Conservation (phyloP, 2,888 invertebrate species). For the Scaptomyza caliginosa region DNA sequence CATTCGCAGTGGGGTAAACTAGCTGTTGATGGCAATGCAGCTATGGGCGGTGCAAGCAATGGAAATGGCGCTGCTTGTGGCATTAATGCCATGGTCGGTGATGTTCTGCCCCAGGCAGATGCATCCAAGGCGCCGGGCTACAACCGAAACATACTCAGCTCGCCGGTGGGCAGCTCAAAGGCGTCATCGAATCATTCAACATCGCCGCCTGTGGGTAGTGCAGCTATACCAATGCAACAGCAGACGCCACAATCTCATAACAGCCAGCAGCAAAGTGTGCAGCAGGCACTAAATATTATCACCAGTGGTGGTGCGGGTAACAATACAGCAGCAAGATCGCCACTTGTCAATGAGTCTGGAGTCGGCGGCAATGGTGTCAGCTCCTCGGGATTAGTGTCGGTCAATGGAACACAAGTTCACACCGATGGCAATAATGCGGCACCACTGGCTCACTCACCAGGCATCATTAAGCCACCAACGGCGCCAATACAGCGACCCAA, state of each 20-base stretch:
- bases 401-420: conserved; percentile 52
- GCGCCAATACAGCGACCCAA: conserved; percentile 81
- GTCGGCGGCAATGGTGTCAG: conserved; percentile 54
- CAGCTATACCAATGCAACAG: conserved; percentile 43
- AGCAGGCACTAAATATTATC: conserved; percentile 68
- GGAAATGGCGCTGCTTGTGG: conserved; percentile 51
- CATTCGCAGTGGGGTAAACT: conserved; percentile 85
- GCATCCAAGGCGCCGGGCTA: conserved; percentile 96
- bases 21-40: conserved; percentile 44
- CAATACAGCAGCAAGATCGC: conserved; percentile 69
- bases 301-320: conserved; percentile 52
- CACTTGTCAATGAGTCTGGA: conserved; percentile 54
- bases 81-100: conserved; percentile 63
- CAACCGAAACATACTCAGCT: conserved; percentile 89
- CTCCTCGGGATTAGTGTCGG: conserved; percentile 31
- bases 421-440: conserved; percentile 31
- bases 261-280: conserved; percentile 55
- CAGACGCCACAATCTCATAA: conserved; percentile 21
- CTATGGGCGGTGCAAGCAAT: conserved; percentile 57
- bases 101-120: conserved; percentile 88
- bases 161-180: conserved; percentile 89
- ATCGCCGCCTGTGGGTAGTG: conserved; percentile 84
- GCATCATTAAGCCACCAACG: conserved; percentile 77
- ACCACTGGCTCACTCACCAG: conserved; percentile 66
- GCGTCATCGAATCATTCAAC: conserved; percentile 86